Conservation (phyloP, 2,888 invertebrate species). For the Hyles lineata region DNA sequence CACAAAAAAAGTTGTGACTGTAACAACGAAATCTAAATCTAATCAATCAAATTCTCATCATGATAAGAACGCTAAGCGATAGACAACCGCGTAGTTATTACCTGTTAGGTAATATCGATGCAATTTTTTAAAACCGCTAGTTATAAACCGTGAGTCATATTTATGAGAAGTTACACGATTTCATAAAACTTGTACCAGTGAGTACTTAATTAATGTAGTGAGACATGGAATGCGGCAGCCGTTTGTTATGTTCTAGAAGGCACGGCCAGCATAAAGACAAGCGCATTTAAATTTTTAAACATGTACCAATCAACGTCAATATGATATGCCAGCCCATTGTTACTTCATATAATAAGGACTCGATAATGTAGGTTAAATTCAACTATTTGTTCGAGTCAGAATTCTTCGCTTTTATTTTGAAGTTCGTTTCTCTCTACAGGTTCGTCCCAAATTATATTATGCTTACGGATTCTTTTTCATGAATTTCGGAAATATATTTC, state of each 20-base stretch:
- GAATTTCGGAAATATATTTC: no score
- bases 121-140: constrained; percentile 27
- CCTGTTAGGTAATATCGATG: not conserved
- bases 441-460: not conserved
- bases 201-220: constrained; percentile 63
- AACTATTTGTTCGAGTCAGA: constrained; percentile 42
- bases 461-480: no score
- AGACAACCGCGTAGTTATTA: not conserved
- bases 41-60: not conserved
- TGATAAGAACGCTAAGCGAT: not conserved
- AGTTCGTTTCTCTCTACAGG: not conserved
- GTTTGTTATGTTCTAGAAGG: constrained; percentile 61
- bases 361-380: constrained; percentile 50
- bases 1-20: no score
- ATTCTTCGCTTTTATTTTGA: constrained; percentile 12
- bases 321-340: constrained; percentile 55
- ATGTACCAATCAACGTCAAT: constrained; percentile 67
- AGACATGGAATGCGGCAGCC: constrained; percentile 77
- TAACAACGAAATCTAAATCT: not conserved
- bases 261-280: constrained; percentile 69
- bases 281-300: constrained; percentile 74
- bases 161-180: constrained; percentile 34
- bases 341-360: constrained; percentile 45
- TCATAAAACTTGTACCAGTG: constrained; percentile 36
- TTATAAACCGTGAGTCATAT: constrained; percentile 27